Conservation (phyloP, 2,113 vertebrate genomes). For the Protobothrops flavoviridis region DNA sequence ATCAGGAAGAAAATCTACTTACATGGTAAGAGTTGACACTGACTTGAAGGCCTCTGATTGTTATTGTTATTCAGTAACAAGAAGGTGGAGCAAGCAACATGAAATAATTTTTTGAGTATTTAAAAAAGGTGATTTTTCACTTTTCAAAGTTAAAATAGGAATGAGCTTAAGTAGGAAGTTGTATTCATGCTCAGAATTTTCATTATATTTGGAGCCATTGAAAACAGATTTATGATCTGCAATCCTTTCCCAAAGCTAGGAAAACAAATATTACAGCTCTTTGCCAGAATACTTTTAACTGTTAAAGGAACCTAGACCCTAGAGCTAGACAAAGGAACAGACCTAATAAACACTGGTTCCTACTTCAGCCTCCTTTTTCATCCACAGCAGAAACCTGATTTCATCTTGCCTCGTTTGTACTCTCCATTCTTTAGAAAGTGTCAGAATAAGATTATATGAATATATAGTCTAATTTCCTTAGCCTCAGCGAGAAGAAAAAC, state of each 20-base stretch:
- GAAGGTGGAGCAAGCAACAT: background rate
- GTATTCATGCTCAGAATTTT: background rate
- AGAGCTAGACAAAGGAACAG: background rate
- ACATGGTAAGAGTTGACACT: background rate
- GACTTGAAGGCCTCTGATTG: background rate
- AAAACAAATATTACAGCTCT: background rate
- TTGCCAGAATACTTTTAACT: background rate
- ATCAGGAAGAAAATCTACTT: background rate
- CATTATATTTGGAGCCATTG: background rate
- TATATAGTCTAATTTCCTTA: conserved; percentile 81
- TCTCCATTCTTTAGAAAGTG: conserved; percentile 43
- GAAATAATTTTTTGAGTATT: background rate
- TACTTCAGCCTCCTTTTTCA: background rate
- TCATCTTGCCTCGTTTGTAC: conserved; percentile 41
- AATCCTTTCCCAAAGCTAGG: too few species aligned
- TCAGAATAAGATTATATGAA: conserved; percentile 71
- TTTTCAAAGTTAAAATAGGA: background rate
- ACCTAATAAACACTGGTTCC: background rate
- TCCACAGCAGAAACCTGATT: background rate
- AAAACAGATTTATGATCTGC: too few species aligned
- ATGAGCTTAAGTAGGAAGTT: background rate
- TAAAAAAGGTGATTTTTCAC: fast-evolving
- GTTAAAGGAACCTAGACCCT: background rate
- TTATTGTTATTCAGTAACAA: background rate
- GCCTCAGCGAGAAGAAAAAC: conserved; percentile 33